A percentile compares a stretch with the other conserved stretches of the same genome.
phyloP scores from a whole-genome alignment of 2,797 vertebrate genomes.

The Nyctalus aviator region DNA sequence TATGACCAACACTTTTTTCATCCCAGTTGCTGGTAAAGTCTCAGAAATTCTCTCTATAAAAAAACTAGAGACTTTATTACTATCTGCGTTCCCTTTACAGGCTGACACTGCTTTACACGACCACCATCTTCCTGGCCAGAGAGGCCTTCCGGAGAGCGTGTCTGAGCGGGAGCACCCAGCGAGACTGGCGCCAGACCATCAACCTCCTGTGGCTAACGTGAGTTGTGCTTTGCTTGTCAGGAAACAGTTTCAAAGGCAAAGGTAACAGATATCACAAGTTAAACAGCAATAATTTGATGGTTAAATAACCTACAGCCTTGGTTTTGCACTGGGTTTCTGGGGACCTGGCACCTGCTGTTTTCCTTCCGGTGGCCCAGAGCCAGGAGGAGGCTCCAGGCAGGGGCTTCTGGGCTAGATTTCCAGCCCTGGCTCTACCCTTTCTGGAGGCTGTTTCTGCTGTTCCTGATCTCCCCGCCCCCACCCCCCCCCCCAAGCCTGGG shows the following conservation, averaged over 20 bases:
- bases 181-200: conserved; percentile 95
- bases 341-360: neutral
- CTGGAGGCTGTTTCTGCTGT: neutral
- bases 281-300: neutral
- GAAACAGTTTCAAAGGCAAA: neutral
- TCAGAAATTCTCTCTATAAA: neutral
- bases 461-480: neutral
- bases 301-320: neutral
- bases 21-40: conserved; percentile 10
- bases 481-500: neutral
- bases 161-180: conserved; percentile 91
- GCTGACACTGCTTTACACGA: conserved; percentile 95
- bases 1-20: neutral
- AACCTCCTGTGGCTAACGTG: conserved; percentile 97
- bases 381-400: neutral
- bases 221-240: conserved; percentile 80
- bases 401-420: neutral
- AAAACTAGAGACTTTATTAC: neutral
- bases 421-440: neutral
- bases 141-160: conserved; percentile 97
- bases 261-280: neutral
- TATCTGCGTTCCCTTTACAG: conserved; percentile 83
- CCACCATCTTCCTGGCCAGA: conserved; percentile 95
- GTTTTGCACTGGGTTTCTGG: neutral
- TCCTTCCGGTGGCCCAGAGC: neutral